Percentiles rank a stretch among this genome's conserved stretches.
Evolutionary conservation across 2,888 invertebrate species (phyloP).

Genomic region (Drosophila borborema): DNA sequence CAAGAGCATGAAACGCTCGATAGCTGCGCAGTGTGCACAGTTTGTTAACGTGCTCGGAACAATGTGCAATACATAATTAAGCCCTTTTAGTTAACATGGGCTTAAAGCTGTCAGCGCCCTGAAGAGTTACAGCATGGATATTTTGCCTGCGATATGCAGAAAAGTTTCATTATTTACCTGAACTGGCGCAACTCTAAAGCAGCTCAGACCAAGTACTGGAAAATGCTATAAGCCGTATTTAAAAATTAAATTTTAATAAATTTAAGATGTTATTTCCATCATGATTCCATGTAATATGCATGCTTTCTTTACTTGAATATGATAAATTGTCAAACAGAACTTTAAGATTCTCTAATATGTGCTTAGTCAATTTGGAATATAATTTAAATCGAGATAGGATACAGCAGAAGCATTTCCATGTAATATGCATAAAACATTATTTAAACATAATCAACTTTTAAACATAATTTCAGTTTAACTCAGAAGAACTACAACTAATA

Average conservation of each 20-base stretch:
- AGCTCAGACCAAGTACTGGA: too few relatives aligned
- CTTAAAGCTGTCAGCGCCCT: slow-evolving; percentile 26
- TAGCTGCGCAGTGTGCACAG: slow-evolving; percentile 50
- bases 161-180: neutral
- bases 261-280: neutral
- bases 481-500: too few relatives aligned
- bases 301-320: neutral
- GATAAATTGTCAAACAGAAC: neutral
- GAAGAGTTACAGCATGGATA: slow-evolving; percentile 11
- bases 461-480: neutral
- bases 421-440: neutral
- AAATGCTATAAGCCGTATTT: neutral
- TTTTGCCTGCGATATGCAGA: neutral
- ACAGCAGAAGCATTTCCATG: neutral
- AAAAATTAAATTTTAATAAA: neutral
- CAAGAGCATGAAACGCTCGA: slow-evolving; percentile 63
- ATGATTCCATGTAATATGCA: neutral
- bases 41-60: slow-evolving; percentile 58
- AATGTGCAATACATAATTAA: slow-evolving; percentile 73
- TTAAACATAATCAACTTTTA: neutral
- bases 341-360: too few relatives aligned
- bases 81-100: slow-evolving; percentile 62
- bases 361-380: neutral
- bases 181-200: neutral
- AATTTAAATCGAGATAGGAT: too few relatives aligned